Evolutionary conservation across 1,140 invertebrate species (phyloP).

Genomic region (Brachionus angularis): DNA sequence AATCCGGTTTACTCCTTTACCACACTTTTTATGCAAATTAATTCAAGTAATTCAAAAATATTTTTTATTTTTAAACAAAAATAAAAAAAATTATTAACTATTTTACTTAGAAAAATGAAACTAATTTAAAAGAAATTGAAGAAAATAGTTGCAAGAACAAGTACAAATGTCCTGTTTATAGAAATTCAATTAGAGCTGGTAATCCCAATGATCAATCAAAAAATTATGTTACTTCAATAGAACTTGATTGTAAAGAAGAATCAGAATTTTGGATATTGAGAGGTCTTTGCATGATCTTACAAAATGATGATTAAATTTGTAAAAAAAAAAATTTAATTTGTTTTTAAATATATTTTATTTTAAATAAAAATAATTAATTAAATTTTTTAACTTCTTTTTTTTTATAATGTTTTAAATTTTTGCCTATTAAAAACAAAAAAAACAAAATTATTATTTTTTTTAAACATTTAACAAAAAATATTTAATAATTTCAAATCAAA

Average conservation of each 20-base stretch:
- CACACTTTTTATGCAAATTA: conserved; percentile 28
- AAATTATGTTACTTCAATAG: conserved; percentile 43
- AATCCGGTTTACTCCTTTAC: not conserved
- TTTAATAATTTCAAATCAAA: no score
- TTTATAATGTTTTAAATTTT: no score
- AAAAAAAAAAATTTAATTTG: no score
- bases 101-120: conserved; percentile 10
- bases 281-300: conserved; percentile 32
- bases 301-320: conserved; percentile 39
- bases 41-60: not conserved
- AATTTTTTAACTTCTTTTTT: no score
- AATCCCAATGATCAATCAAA: conserved; percentile 29
- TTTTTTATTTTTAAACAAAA: not conserved
- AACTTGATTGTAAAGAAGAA: conserved; percentile 13
- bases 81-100: not conserved
- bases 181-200: conserved; percentile 18
- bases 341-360: no score
- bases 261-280: conserved; percentile 33
- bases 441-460: no score
- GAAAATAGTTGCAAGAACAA: not conserved
- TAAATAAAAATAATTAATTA: no score
- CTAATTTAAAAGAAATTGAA: not conserved
- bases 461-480: no score
- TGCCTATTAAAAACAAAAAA: no score
- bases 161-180: conserved; percentile 40